Evolutionary conservation across 2,113 vertebrate species (phyloP).

Genomic region (Dasypus novemcinctus): DNA sequence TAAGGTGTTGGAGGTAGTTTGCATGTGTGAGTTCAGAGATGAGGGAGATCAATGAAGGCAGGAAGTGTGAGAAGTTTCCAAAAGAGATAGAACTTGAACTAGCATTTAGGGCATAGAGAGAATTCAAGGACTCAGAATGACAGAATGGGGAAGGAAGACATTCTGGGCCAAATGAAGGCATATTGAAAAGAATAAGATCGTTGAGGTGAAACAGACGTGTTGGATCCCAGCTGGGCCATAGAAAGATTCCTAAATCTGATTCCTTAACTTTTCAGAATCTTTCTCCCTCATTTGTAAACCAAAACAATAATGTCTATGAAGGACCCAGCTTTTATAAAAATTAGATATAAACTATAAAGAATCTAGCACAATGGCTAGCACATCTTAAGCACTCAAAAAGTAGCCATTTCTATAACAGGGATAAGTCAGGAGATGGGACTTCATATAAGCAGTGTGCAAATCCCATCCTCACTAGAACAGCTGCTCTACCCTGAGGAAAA

Average conservation of each 20-base stretch:
- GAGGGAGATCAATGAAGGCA: not conserved
- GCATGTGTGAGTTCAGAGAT: not conserved
- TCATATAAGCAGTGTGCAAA: not conserved
- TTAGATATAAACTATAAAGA: not conserved
- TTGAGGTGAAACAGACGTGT: not conserved
- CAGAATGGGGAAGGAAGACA: not conserved
- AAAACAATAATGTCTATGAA: not conserved
- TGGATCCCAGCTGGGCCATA: not conserved
- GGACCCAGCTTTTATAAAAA: not conserved
- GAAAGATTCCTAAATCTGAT: not conserved
- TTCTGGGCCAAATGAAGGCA: not conserved
- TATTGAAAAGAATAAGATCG: not conserved
- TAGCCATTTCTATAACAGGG: not conserved
- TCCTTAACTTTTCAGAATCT: not conserved
- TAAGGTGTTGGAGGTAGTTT: not conserved
- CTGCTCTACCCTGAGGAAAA: not conserved
- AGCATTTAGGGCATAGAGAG: not conserved
- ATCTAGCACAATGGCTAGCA: not conserved
- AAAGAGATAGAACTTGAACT: not conserved
- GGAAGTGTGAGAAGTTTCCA: not conserved
- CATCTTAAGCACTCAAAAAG: not conserved
- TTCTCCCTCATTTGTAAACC: not conserved
- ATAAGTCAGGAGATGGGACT: not conserved
- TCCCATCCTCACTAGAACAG: not conserved
- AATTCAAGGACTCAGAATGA: not conserved